Evolutionary conservation across 2,888 invertebrate species (phyloP).

Genomic region (Liopterus haemorrhoidalis): DNA sequence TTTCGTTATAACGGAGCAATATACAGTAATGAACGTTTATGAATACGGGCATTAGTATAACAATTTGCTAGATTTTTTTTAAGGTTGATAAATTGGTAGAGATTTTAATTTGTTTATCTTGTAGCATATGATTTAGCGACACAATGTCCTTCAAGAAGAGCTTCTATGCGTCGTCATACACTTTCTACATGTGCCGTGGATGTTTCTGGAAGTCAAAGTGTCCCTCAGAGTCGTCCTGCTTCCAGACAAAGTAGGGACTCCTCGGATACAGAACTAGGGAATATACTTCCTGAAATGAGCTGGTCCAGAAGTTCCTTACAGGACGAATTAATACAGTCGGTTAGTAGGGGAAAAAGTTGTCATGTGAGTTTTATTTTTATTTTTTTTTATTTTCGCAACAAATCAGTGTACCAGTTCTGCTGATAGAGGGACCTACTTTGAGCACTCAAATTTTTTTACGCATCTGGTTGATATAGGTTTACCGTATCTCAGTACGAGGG

Average conservation of each 20-base stretch:
- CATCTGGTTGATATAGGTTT: too few relatives aligned
- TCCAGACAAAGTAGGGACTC: constrained; percentile 58
- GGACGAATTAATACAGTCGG: constrained; percentile 62
- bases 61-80: not conserved
- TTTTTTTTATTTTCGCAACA: constrained; percentile 29
- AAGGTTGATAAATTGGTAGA: not conserved
- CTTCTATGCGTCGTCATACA: constrained; percentile 62
- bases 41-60: too few relatives aligned
- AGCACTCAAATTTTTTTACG: too few relatives aligned
- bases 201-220: constrained; percentile 55
- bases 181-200: constrained; percentile 55
- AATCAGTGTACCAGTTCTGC: too few relatives aligned
- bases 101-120: constrained; percentile 23
- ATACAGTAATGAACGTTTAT: too few relatives aligned
- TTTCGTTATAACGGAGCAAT: too few relatives aligned
- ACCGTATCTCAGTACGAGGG: too few relatives aligned
- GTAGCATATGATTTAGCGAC: constrained; percentile 78
- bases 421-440: too few relatives aligned
- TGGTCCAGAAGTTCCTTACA: constrained; percentile 63
- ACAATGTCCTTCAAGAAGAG: constrained; percentile 67
- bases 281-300: constrained; percentile 49
- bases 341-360: constrained; percentile 45
- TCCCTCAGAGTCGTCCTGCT: constrained; percentile 63
- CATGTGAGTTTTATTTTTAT: constrained; percentile 24
- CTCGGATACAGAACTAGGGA: constrained; percentile 43